A percentile compares a stretch with the other conserved stretches of the same genome.
Conservation (phyloP, 2,797 vertebrate genomes). For the Decapterus maruadsi region DNA sequence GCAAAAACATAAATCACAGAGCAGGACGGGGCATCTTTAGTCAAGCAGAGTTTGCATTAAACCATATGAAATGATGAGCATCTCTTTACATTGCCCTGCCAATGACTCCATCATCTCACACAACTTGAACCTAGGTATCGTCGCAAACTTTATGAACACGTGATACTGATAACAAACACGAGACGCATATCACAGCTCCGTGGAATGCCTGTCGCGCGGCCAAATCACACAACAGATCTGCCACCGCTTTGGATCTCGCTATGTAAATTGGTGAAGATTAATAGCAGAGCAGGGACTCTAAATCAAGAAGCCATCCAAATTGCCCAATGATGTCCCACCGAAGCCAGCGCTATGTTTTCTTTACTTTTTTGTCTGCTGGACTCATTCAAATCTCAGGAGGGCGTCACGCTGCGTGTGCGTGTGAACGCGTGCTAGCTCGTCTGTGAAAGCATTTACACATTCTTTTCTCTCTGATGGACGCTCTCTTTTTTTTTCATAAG, state of each 20-base stretch:
- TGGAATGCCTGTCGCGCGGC: constrained; percentile 50
- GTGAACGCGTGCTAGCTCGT: constrained; percentile 45
- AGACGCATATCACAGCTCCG: constrained; percentile 37
- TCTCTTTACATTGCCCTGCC: constrained; percentile 15
- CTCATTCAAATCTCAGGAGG: constrained; percentile 81
- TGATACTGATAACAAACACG: constrained; percentile 54
- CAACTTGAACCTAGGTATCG: constrained; percentile 15
- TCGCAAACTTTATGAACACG: constrained; percentile 10
- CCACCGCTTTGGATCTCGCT: constrained; percentile 70
- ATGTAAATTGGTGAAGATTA: constrained; percentile 80
- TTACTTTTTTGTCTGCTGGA: constrained; percentile 79
- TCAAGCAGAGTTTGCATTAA: constrained; percentile 4
- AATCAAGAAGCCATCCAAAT: constrained; percentile 79
- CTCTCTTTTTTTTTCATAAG: constrained; percentile 44
- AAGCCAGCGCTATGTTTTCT: constrained; percentile 70
- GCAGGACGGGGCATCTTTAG: constrained; percentile 19
- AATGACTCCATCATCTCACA: constrained; percentile 3
- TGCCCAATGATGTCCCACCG: constrained; percentile 64
- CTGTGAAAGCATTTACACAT: constrained; percentile 77
- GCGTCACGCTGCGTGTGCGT: constrained; percentile 55
- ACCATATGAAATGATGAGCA: constrained; percentile 15
- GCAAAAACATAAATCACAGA: constrained; percentile 33
- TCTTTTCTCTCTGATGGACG: constrained; percentile 60
- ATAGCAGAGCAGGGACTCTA: constrained; percentile 76
- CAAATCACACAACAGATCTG: constrained; percentile 61